These are phyloP conservation scores for Acleris sparsana DNA, from an alignment of 2,888 invertebrate genomes.

Conservation along the genomic window DNA sequence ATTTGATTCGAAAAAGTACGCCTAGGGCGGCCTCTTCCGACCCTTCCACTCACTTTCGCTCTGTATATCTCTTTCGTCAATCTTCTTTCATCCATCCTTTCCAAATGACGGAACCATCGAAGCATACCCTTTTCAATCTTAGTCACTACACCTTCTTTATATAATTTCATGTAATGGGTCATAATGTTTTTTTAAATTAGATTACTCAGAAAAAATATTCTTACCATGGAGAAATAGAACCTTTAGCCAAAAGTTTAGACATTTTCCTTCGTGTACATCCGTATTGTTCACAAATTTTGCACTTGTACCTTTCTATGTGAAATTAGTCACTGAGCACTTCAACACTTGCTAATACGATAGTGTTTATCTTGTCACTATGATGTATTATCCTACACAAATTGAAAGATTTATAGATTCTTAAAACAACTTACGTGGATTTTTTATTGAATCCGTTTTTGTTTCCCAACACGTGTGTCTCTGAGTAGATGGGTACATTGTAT, in stretches of 20 bases:
- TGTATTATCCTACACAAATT: background rate
- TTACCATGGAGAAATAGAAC: too few relatives aligned
- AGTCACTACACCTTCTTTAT: too few relatives aligned
- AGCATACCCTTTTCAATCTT: too few relatives aligned
- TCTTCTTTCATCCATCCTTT: too few relatives aligned
- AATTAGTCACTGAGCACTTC: constrained; percentile 28
- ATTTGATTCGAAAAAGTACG: too few relatives aligned
- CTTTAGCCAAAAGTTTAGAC: background rate
- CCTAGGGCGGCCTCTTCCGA: too few relatives aligned
- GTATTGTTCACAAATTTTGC: constrained; percentile 40
- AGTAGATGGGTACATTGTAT: constrained; percentile 62
- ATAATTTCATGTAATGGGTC: too few relatives aligned
- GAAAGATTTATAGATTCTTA: background rate
- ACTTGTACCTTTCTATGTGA: constrained; percentile 19
- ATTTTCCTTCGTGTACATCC: constrained; percentile 22
- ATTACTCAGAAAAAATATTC: too few relatives aligned
- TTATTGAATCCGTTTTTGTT: background rate
- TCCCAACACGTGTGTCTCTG: constrained; percentile 50
- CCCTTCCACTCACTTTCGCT: too few relatives aligned
- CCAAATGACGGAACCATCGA: too few relatives aligned
- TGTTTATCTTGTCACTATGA: constrained; percentile 4
- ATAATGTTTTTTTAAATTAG: too few relatives aligned
- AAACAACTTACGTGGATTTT: background rate
- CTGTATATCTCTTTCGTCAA: too few relatives aligned
- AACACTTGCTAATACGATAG: background rate